These are phyloP conservation scores for Paramacrobiotus metropolitanus DNA, from an alignment of 1,140 invertebrate genomes.

Conservation along the genomic window DNA sequence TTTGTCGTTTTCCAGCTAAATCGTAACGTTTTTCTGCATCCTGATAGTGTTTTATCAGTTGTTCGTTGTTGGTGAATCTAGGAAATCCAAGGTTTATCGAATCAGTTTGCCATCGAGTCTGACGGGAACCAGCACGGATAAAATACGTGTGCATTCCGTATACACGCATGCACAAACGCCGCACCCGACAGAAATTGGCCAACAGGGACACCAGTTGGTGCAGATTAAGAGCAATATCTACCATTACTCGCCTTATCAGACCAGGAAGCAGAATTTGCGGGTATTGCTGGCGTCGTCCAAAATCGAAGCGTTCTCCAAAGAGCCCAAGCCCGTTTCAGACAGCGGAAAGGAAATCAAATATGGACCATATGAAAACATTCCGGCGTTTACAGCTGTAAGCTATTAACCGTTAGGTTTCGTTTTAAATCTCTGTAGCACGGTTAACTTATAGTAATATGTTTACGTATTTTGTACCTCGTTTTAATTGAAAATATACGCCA, in stretches of 20 bases:
- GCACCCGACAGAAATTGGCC: constrained; percentile 61
- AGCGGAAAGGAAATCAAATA: constrained; percentile 53
- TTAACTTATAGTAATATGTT: no score
- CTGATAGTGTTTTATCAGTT: constrained; percentile 5
- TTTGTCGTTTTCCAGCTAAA: no score
- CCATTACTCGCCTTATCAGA: constrained; percentile 53
- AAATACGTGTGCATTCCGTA: constrained; percentile 43
- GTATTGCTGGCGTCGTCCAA: constrained; percentile 48
- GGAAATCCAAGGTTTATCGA: constrained; percentile 14
- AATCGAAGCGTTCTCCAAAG: constrained; percentile 56
- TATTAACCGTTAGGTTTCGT: no score
- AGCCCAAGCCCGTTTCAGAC: constrained; percentile 53
- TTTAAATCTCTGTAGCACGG: no score
- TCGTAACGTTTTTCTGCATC: no score
- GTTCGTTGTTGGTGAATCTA: constrained; percentile 9
- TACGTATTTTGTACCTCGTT: no score
- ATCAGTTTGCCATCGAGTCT: constrained; percentile 19
- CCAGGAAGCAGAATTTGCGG: constrained; percentile 50
- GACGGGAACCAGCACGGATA: constrained; percentile 18
- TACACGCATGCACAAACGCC: constrained; percentile 47
- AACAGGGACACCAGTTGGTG: constrained; percentile 78
- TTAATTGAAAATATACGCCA: no score
- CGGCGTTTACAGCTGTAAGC: constrained; percentile 28
- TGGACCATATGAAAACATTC: constrained; percentile 57
- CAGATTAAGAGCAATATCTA: constrained; percentile 60